Evolutionary conservation across 2,113 vertebrate species (phyloP).

Genomic region (Formicarius rufipectus): DNA sequence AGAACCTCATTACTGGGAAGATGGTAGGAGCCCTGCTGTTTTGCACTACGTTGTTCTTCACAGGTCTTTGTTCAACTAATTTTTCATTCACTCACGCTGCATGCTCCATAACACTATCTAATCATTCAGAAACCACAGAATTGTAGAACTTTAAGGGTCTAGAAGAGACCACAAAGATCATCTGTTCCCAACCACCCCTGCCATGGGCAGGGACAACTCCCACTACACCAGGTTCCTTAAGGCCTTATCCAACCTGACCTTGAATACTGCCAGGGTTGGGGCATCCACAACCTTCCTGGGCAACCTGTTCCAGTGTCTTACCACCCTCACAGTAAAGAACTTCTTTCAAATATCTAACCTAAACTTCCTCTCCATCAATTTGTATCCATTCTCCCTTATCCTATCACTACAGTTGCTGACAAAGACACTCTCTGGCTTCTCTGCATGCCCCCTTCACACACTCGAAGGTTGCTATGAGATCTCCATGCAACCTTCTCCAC

Average conservation of each 20-base stretch:
- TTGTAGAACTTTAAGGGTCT: background rate
- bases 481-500: background rate
- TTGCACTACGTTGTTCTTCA: background rate
- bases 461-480: background rate
- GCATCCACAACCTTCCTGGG: background rate
- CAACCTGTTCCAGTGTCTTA: background rate
- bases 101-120: background rate
- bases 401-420: background rate
- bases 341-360: background rate
- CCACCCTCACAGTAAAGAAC: background rate
- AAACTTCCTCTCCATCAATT: background rate
- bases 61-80: background rate
- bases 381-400: no score
- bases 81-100: background rate
- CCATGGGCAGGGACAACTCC: background rate
- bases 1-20: background rate
- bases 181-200: background rate
- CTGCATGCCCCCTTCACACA: background rate
- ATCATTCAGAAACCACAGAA: background rate
- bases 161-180: background rate
- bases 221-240: background rate
- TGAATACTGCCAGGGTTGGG: background rate
- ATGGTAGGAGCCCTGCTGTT: background rate
- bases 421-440: background rate
- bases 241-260: background rate